Evolutionary conservation across 2,797 vertebrate species (phyloP).

Genomic region (Cynodonichthys magdalenae): DNA sequence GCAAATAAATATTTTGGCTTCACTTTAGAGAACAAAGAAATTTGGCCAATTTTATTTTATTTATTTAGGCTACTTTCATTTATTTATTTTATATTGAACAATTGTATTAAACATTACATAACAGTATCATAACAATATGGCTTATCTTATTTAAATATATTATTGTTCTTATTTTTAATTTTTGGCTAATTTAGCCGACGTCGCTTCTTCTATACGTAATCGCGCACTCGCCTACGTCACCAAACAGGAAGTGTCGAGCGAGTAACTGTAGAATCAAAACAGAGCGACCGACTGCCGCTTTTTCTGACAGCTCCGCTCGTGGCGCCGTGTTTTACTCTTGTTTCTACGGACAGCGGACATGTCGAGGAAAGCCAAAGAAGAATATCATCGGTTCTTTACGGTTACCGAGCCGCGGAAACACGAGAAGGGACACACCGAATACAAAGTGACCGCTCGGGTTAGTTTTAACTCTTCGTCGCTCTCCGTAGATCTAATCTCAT

Average conservation of each 20-base stretch:
- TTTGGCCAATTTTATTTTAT: too few species aligned
- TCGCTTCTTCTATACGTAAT: fast-evolving
- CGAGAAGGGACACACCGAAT: slow-evolving; percentile 92
- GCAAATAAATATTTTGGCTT: too few species aligned
- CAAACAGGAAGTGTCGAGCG: slow-evolving; percentile 54
- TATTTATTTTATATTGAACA: too few species aligned
- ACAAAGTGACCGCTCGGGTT: slow-evolving; percentile 90
- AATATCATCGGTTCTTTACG: slow-evolving; percentile 85
- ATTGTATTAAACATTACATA: too few species aligned
- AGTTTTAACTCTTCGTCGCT: slow-evolving; percentile 37
- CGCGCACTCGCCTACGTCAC: slow-evolving; percentile 24
- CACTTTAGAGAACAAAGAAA: too few species aligned
- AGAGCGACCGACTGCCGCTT: background rate
- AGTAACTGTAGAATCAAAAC: slow-evolving; percentile 42
- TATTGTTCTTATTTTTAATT: too few species aligned
- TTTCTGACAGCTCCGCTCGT: background rate
- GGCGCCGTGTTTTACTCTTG: background rate
- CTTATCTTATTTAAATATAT: too few species aligned
- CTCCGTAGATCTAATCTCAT: too few species aligned
- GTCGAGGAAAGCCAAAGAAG: slow-evolving; percentile 87
- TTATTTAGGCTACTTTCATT: too few species aligned
- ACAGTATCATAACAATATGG: too few species aligned
- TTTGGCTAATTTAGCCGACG: background rate
- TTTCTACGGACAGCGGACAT: slow-evolving; percentile 61
- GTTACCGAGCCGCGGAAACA: slow-evolving; percentile 89